phyloP scores from a whole-genome alignment of 2,797 vertebrate genomes.

The Anguilla obscura region DNA sequence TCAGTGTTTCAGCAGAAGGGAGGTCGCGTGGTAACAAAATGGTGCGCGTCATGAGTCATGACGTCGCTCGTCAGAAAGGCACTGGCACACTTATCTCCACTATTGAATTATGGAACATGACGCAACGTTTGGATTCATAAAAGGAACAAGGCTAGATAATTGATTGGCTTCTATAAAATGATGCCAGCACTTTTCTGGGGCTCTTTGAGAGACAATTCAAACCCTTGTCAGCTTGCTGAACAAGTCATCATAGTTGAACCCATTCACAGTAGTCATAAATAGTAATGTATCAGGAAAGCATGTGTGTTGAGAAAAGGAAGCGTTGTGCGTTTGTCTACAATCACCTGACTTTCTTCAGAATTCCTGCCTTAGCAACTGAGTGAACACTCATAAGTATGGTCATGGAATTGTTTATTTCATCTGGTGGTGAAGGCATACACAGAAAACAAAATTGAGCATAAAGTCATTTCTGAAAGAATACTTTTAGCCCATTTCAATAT shows the following conservation, averaged over 20 bases:
- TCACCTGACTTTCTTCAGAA: too few relatives aligned
- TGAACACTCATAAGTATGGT: too few relatives aligned
- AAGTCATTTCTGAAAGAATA: too few relatives aligned
- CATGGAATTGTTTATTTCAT: too few relatives aligned
- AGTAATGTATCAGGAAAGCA: background rate
- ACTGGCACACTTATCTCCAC: background rate
- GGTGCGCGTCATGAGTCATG: background rate
- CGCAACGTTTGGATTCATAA: background rate
- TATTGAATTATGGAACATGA: conserved; percentile 5
- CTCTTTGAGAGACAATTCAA: background rate
- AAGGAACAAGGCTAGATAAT: background rate
- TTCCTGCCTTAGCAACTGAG: too few relatives aligned
- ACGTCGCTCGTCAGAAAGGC: background rate
- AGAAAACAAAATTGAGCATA: too few relatives aligned
- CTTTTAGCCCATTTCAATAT: background rate
- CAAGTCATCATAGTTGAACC: background rate
- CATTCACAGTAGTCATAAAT: background rate
- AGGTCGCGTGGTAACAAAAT: background rate
- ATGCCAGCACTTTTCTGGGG: background rate
- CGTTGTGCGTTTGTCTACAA: background rate
- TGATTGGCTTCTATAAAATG: background rate
- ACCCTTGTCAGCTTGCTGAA: background rate
- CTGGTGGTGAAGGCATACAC: too few relatives aligned
- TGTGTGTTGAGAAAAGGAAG: background rate
- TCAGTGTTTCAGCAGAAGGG: background rate